Evolutionary conservation across 2,113 vertebrate genomes (phyloP).

Genomic region (Sinocyclocheilus maitianheensis): DNA sequence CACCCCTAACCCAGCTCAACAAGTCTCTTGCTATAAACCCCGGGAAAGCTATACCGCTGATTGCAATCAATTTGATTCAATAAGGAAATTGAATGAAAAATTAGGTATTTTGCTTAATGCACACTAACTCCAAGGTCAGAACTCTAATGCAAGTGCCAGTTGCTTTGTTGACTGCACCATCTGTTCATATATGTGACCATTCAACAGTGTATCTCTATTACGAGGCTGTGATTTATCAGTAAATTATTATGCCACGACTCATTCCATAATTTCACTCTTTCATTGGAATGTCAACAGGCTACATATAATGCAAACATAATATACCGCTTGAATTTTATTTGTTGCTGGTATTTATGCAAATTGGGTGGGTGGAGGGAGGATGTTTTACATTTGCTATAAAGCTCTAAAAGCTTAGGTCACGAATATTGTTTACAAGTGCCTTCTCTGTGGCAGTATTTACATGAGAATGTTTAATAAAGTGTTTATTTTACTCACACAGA

Average conservation of each 20-base stretch:
- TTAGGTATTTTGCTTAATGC: constrained; percentile 40
- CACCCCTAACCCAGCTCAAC: constrained; percentile 21
- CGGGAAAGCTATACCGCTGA: constrained; percentile 22
- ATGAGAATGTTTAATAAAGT: constrained; percentile 40
- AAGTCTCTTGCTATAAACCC: constrained; percentile 25
- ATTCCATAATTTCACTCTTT: constrained; percentile 26
- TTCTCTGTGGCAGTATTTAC: constrained; percentile 42
- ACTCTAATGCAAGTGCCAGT: constrained; percentile 20
- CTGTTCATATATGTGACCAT: constrained; percentile 39
- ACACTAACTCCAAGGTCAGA: constrained; percentile 26
- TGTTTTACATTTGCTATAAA: constrained; percentile 32
- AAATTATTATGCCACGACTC: not conserved
- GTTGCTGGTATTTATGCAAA: constrained; percentile 7
- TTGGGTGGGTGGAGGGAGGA: not conserved
- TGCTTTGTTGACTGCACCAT: constrained; percentile 28
- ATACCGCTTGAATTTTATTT: not conserved
- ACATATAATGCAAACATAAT: constrained; percentile 45
- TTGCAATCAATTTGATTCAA: constrained; percentile 53
- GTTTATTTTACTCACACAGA: constrained; percentile 31
- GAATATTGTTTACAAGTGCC: constrained; percentile 40
- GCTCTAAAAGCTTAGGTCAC: constrained; percentile 45
- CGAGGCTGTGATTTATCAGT: constrained; percentile 22
- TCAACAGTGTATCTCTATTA: constrained; percentile 34
- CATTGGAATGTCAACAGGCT: constrained; percentile 40
- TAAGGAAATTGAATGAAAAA: constrained; percentile 38